Evolutionary conservation across 2,797 vertebrate species (phyloP), one percentile per base, ranked within the genome.

Genomic region (Acipenser oxyrinchus): DNA sequence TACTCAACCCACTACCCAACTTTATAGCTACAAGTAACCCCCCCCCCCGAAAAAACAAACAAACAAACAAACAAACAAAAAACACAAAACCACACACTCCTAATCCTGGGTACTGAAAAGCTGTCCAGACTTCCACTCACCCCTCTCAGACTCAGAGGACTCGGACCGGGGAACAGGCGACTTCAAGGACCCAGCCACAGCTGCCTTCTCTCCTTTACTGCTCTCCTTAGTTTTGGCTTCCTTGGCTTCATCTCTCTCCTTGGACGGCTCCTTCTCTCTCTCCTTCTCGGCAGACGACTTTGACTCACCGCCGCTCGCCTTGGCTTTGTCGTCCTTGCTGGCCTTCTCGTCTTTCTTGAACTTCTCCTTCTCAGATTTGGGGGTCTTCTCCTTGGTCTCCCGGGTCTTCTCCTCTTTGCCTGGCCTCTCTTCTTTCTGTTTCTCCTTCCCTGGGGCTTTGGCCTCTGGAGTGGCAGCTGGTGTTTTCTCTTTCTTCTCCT

Each of bases 101-200:
- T 48, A 59, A 12, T 63, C 12, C 11, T 8, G 1, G 62, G 8
- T 63, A 10, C 64, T 48, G 37, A 60, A 49, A 48, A 65, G 64
- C 9, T 10, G 12, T 5, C 12, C 48, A 4, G 12, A 71, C 4
- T 0, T 48, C 57, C 67, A 64, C 87, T 71, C 84, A 93, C 95
- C 95, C 93, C 95, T 94, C 86, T 97, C 95, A 84, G 89, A 86
- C 79, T 97, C 95, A 68, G 93, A 85, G 50, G 88, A 84, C 78
- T 96, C 95, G 23, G 91, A 89, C 86, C 94, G 85, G 89, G 93
- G 91, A 89, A 89, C 90, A 82, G 95, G 91, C 73, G 92, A 95
- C 91, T 97, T 97, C 89, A 95, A 90, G 89, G 93, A 89, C 83
- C 88, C 92, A 82, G 90, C 85, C 73, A 88, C 84, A 80, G 88